These are phyloP conservation scores for Mus minutoides DNA, from an alignment of 2,797 vertebrate species.

Conservation along the genomic window DNA sequence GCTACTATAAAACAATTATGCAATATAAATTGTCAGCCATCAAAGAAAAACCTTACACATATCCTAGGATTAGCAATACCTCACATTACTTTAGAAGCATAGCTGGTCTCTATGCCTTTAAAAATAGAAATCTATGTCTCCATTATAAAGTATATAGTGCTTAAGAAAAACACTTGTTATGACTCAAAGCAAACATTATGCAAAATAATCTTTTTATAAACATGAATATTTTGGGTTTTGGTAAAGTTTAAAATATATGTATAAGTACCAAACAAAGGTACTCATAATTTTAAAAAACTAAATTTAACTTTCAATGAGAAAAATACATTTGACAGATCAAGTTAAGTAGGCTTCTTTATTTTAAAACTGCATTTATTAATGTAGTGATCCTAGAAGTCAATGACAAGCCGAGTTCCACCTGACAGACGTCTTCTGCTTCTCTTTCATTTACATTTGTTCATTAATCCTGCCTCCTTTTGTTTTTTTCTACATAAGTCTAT, in stretches of 20 bases:
- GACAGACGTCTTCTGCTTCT: slow-evolving; percentile 65
- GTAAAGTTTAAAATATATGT: slow-evolving; percentile 30
- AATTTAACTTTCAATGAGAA: slow-evolving; percentile 52
- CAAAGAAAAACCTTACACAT: slow-evolving; percentile 74
- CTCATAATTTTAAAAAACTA: slow-evolving; percentile 46
- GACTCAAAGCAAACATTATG: slow-evolving; percentile 55
- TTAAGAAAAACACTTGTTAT: slow-evolving; percentile 50
- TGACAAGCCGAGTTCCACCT: slow-evolving; percentile 61
- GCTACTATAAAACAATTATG: slow-evolving; percentile 77
- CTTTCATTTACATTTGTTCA: slow-evolving; percentile 69
- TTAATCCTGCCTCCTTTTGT: slow-evolving; percentile 69
- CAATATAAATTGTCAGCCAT: slow-evolving; percentile 72
- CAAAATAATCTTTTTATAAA: slow-evolving; percentile 57
- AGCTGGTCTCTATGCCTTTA: slow-evolving; percentile 65
- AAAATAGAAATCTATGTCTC: slow-evolving; percentile 67
- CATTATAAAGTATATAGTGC: slow-evolving; percentile 47
- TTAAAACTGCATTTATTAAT: slow-evolving; percentile 34
- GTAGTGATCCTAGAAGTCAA: slow-evolving; percentile 53
- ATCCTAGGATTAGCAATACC: slow-evolving; percentile 63
- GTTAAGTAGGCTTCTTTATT: slow-evolving; percentile 57
- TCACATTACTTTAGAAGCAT: slow-evolving; percentile 64
- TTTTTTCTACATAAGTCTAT: slow-evolving; percentile 62
- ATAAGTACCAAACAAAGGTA: slow-evolving; percentile 57
- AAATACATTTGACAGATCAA: slow-evolving; percentile 50
- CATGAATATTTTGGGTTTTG: slow-evolving; percentile 41